Percentiles rank a stretch among this genome's conserved stretches.
These are phyloP conservation scores for Amblyraja radiata DNA, from an alignment of 2,797 vertebrate species.

Conservation along the genomic window DNA sequence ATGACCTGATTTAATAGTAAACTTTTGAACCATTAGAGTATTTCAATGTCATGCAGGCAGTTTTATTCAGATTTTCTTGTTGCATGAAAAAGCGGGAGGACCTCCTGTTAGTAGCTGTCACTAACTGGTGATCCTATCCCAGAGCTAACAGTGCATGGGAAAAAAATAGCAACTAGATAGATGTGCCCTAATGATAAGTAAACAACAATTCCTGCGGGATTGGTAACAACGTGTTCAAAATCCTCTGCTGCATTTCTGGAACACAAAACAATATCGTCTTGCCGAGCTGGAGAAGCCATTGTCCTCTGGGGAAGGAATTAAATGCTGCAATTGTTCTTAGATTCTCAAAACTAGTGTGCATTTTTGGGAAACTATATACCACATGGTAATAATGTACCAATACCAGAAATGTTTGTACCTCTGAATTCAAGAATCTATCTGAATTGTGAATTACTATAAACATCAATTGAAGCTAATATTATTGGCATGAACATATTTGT, in stretches of 20 bases:
- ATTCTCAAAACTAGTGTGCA: background rate
- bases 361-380: background rate
- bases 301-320: background rate
- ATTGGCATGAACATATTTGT: no score
- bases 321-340: background rate
- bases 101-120: background rate
- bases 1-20: conserved; percentile 10
- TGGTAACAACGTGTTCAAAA: background rate
- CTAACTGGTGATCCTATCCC: background rate
- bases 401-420: background rate
- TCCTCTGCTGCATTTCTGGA: background rate
- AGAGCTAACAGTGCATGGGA: background rate
- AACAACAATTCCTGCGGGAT: background rate
- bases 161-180: background rate
- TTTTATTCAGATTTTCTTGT: background rate
- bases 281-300: background rate
- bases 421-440: background rate
- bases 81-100: background rate
- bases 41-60: background rate
- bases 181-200: background rate
- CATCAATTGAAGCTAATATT: background rate
- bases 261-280: background rate
- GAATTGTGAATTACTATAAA: background rate
- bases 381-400: no score
- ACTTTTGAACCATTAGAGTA: background rate